Percentiles rank a stretch among this genome's conserved stretches.
Conservation (phyloP, 1,140 invertebrate genomes). For the Caenorhabditis inopinata region DNA sequence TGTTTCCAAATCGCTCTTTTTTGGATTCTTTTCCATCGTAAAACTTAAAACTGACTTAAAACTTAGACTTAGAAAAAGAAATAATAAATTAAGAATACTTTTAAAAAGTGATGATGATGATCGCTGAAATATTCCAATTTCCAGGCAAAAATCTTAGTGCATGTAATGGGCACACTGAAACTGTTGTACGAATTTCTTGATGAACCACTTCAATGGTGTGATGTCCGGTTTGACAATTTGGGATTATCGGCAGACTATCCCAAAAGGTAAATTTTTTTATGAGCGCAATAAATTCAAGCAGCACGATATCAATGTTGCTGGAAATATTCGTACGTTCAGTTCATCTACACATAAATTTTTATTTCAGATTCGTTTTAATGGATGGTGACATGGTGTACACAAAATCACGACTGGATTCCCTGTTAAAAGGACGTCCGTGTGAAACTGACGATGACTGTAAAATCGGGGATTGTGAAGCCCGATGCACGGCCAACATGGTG, state of each 20-base stretch:
- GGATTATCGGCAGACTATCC: conserved; percentile 65
- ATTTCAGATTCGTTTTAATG: conserved; percentile 61
- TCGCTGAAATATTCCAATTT: too few species aligned
- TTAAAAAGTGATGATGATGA: too few species aligned
- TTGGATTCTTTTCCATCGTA: too few species aligned
- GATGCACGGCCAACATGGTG: conserved; percentile 51
- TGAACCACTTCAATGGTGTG: conserved; percentile 66
- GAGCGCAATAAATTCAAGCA: too few species aligned
- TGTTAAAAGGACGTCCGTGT: conserved; percentile 54
- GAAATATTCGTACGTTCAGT: too few species aligned
- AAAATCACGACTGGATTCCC: conserved; percentile 53
- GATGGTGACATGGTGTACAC: conserved; percentile 65
- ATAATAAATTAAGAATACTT: too few species aligned
- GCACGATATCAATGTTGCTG: too few species aligned
- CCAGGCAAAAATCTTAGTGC: conserved; percentile 61
- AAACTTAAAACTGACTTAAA: too few species aligned
- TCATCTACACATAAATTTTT: too few species aligned
- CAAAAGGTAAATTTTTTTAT: conserved; percentile 54
- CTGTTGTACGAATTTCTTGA: conserved; percentile 66
- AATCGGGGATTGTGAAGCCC: conserved; percentile 54
- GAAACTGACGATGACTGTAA: conserved; percentile 54
- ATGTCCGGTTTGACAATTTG: conserved; percentile 65
- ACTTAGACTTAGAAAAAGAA: too few species aligned
- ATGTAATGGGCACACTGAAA: conserved; percentile 66
- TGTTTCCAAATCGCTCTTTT: too few species aligned